Evolutionary conservation across 2,888 invertebrate species (phyloP), one percentile per base, ranked within the genome.

Genomic region (Calameuta idolon): DNA sequence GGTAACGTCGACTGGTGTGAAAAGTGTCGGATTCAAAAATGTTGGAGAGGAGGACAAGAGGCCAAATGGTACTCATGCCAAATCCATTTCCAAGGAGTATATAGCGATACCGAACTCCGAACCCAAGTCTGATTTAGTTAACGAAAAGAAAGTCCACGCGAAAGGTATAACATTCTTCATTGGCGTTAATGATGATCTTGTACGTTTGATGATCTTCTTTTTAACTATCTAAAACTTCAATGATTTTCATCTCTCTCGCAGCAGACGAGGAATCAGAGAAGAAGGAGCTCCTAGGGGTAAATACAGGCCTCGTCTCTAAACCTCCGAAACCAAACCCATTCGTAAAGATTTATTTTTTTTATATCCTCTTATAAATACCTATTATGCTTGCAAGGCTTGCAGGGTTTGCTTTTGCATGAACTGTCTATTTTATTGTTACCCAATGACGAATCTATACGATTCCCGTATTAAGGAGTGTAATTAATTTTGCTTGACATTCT

Each of bases 201-300:
- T 23, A 55, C 2, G 55, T 55, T 55, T 55, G 1, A 55, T 55
- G 0, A 55, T 9, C 3, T 15, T 23, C 15, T 23, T 55, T 2
- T 23, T 3, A 0, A 55, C 9, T 9, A 23, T 55, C 9, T 23
- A 2, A 55, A 55, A 23, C 9, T 55, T 55, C 55, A 55, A 55
- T 55, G 55, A 2, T 55, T 55, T 55, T 55, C 55, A 9, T 77
- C 81, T 83, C 78, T 81, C 78, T 87, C 85, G 69, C 88, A 90
- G 89, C 87, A 85, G 91, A 91, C 80, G 91, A 91, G 79, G 91
- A 91, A 81, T 83, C 89, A 81, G 91, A 91, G 84, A 90, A 90
- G 84, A 91, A 91, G 89, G 91, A 91, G 83, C 90, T 91, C 84
- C 91, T 91, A 81, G 91, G 90, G 91, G 91, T 91, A 91, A 91